These are phyloP conservation scores for Fistularia commersonii DNA, from an alignment of 2,797 vertebrate genomes.

Conservation along the genomic window DNA sequence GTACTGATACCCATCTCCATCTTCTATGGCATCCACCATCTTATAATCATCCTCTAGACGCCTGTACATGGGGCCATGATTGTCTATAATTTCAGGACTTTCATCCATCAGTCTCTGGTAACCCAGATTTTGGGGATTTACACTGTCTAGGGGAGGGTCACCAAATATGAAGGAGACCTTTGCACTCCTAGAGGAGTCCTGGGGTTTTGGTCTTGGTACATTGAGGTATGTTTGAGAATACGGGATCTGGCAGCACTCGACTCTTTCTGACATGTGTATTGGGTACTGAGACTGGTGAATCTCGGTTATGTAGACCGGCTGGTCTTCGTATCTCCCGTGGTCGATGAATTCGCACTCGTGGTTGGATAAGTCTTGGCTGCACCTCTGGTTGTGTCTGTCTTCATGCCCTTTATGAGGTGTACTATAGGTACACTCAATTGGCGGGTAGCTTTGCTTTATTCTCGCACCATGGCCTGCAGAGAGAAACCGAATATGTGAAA, in stretches of 20 bases:
- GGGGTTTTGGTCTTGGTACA: slow-evolving; percentile 83
- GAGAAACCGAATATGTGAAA: slow-evolving; percentile 35
- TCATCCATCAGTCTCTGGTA: slow-evolving; percentile 95
- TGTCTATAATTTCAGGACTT: slow-evolving; percentile 84
- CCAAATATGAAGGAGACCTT: slow-evolving; percentile 99
- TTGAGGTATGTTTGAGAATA: slow-evolving; percentile 81
- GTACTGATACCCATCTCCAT: slow-evolving; percentile 87
- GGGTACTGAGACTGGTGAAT: slow-evolving; percentile 81
- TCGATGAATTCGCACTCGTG: slow-evolving; percentile 79
- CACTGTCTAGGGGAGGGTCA: slow-evolving; percentile 84
- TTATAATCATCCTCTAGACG: slow-evolving; percentile 88
- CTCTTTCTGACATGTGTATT: slow-evolving; percentile 74
- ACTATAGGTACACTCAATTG: slow-evolving; percentile 90
- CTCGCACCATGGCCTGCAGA: slow-evolving; percentile 80
- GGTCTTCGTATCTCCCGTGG: slow-evolving; percentile 79
- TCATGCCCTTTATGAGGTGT: slow-evolving; percentile 83
- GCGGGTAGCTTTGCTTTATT: slow-evolving; percentile 84
- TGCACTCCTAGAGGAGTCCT: slow-evolving; percentile 87
- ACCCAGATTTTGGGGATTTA: slow-evolving; percentile 89
- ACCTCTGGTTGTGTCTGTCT: slow-evolving; percentile 81
- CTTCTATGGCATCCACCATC: slow-evolving; percentile 83
- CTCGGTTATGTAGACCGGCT: slow-evolving; percentile 85
- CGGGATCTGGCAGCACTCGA: slow-evolving; percentile 78
- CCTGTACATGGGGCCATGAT: slow-evolving; percentile 85
- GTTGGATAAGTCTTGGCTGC: slow-evolving; percentile 82